These are phyloP conservation scores for Leptinotarsa undecemlineata DNA, from an alignment of 1,140 invertebrate species.

Conservation along the genomic window DNA sequence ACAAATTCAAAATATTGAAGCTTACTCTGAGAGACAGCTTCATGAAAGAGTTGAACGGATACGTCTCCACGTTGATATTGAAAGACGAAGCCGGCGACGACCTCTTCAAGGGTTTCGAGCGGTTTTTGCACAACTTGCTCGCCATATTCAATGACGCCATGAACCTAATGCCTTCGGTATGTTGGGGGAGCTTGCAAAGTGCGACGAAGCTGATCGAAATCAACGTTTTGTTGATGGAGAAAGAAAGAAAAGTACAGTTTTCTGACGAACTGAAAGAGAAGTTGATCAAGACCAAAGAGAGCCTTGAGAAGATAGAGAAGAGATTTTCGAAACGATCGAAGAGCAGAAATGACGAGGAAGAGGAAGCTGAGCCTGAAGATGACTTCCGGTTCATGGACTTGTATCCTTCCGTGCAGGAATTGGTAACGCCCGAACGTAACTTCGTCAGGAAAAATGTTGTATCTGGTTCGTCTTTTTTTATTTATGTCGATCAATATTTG, in stretches of 20 bases:
- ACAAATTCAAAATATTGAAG: background rate
- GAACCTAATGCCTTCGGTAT: background rate
- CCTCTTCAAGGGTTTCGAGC: background rate
- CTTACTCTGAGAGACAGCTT: background rate
- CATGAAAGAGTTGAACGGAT: background rate
- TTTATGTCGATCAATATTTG: too few relatives aligned
- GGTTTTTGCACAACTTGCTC: background rate
- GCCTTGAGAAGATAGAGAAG: background rate
- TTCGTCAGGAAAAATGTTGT: background rate
- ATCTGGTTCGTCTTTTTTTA: background rate
- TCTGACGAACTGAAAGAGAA: background rate
- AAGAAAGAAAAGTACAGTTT: background rate
- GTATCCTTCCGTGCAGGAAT: background rate
- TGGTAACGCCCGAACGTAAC: background rate
- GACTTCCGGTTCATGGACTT: background rate
- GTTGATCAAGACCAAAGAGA: background rate
- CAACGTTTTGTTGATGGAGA: background rate
- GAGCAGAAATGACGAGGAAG: background rate
- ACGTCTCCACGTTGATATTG: background rate
- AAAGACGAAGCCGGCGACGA: background rate
- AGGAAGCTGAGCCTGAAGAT: background rate
- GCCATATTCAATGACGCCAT: background rate
- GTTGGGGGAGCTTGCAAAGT: background rate
- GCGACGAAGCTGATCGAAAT: background rate
- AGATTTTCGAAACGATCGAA: background rate